These are phyloP conservation scores for Nycticorax nycticorax DNA, from an alignment of 2,113 vertebrate species.

Conservation along the genomic window DNA sequence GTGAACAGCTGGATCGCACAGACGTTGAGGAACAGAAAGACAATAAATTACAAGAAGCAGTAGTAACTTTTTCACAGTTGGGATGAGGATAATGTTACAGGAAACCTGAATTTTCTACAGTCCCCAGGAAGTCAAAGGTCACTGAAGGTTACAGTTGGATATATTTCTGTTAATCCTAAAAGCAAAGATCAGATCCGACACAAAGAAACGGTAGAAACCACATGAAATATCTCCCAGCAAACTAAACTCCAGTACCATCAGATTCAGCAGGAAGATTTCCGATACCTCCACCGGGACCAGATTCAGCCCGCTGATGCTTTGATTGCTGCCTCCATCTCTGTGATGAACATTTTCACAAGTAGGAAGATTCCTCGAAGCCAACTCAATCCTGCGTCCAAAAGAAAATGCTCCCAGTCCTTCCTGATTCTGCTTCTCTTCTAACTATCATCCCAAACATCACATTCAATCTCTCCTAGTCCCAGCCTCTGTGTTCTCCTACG, in stretches of 20 bases:
- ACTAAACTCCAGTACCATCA: background rate
- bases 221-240: background rate
- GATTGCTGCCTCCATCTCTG: background rate
- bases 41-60: slow-evolving; percentile 66
- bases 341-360: background rate
- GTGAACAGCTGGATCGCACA: background rate
- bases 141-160: background rate
- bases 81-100: slow-evolving; percentile 49
- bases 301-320: background rate
- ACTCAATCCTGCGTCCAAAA: background rate
- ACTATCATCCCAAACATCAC: background rate
- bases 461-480: background rate
- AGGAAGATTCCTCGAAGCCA: background rate
- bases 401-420: background rate
- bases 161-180: background rate
- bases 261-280: background rate
- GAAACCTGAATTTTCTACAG: slow-evolving; percentile 56
- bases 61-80: slow-evolving; percentile 64
- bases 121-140: slow-evolving; percentile 31
- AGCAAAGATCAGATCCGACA: background rate
- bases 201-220: background rate
- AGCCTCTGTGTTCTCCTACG: background rate
- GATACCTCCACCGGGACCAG: background rate
- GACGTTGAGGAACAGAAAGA: slow-evolving; percentile 22
- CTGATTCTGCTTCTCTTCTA: background rate